Conservation (phyloP, 1,140 invertebrate genomes). For the Ceratoteleas bidentatus region DNA sequence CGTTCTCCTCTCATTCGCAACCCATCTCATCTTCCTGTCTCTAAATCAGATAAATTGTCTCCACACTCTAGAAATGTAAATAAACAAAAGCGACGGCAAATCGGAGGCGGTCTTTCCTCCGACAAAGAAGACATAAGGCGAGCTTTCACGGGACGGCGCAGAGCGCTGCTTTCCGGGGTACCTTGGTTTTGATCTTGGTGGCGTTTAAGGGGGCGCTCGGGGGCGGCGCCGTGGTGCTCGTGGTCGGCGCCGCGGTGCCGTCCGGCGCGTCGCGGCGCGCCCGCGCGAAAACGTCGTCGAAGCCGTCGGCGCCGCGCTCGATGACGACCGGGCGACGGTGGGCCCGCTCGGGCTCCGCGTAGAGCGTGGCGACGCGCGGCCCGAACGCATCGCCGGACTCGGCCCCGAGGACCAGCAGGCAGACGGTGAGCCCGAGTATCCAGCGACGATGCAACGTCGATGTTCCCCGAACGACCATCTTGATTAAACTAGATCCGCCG, state of each 20-base stretch:
- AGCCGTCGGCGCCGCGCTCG: conserved; percentile 11
- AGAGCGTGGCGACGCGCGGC: conserved; percentile 60
- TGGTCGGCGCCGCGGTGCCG: conserved; percentile 1
- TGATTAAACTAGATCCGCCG: conserved; percentile 64
- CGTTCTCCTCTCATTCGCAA: too few relatives aligned
- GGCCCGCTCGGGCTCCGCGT: conserved; percentile 61
- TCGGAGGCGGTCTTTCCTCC: too few relatives aligned
- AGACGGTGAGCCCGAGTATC: conserved; percentile 62
- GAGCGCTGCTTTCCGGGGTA: background rate
- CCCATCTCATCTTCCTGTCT: too few relatives aligned
- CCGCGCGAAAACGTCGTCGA: conserved; percentile 25
- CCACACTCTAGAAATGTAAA: too few relatives aligned
- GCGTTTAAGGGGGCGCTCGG: conserved; percentile 6
- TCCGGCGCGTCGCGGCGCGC: conserved; percentile 33
- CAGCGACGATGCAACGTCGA: conserved; percentile 69
- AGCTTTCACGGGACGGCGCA: too few relatives aligned
- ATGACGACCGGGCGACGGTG: conserved; percentile 54
- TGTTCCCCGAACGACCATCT: conserved; percentile 78
- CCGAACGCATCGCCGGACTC: conserved; percentile 65
- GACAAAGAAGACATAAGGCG: too few relatives aligned
- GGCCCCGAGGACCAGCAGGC: conserved; percentile 59
- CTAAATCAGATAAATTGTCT: too few relatives aligned
- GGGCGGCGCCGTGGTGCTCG: too few relatives aligned
- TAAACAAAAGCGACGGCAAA: too few relatives aligned
- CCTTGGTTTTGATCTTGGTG: conserved; percentile 49